These are phyloP conservation scores for Archilochus colubris DNA, from an alignment of 2,113 vertebrate species.

Conservation along the genomic window DNA sequence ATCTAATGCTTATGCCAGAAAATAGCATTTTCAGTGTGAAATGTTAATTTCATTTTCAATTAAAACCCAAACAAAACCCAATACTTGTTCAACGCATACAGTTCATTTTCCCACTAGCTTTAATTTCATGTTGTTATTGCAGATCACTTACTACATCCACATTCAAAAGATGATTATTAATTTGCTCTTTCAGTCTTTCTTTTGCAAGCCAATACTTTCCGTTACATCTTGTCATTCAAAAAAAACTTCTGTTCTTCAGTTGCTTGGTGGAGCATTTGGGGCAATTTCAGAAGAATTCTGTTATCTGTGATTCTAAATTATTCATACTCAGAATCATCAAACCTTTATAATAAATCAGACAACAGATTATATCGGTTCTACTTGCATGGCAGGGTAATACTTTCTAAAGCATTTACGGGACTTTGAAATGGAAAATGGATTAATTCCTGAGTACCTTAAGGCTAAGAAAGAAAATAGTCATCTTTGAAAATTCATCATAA, in stretches of 20 bases:
- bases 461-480: background rate
- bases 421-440: background rate
- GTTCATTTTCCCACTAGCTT: background rate
- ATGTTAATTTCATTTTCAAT: background rate
- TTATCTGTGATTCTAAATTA: background rate
- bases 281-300: background rate
- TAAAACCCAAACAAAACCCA: background rate
- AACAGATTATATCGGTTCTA: background rate
- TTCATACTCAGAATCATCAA: background rate
- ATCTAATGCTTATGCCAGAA: background rate
- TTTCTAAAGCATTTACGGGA: background rate
- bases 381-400: background rate
- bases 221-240: background rate
- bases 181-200: background rate
- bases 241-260: background rate
- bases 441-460: background rate
- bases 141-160: background rate
- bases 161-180: background rate
- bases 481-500: background rate
- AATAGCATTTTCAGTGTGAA: background rate
- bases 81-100: background rate
- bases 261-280: background rate
- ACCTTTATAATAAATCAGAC: background rate
- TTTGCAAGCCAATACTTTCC: background rate
- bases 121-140: background rate